Evolutionary conservation across 2,797 vertebrate genomes (phyloP), one percentile per base, ranked within the genome.

Genomic region (Aselliscus stoliczkanus): DNA sequence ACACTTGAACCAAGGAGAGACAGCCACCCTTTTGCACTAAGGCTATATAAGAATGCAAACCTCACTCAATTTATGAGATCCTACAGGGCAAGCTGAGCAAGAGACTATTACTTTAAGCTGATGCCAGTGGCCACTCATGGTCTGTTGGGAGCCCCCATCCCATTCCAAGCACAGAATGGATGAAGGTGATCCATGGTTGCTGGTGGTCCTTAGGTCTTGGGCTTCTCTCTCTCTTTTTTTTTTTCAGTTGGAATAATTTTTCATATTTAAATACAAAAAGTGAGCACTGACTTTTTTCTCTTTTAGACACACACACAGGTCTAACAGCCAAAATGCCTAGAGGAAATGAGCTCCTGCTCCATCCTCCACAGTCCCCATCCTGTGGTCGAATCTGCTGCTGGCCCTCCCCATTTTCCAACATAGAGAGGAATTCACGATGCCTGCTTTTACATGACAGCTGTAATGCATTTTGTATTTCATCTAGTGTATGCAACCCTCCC

Each of bases 251-350:
- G 97, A 98, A 98, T 98, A 92, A 94, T 98, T 98, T 98, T 99
- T 98, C 98, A 98, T 98, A 97, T 92, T 98, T 93, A 89, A 97
- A 98, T 98, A 98, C 97, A 98, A 98, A 98, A 98, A 98, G 97
- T 96, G 64, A 97, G 97, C 0, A 92, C 80, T 97, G 97, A 88
- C 3, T 34, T 95, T 92, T 85, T 96, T 80, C 73, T 95, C 14
- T 96, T 96, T n/a, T n/a, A n/a, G n/a, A 89, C 15, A 97, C 96
- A 96, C 96, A 96, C 79, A 67, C 84, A 97, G 89, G 94, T 92
- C 77, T 97, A 77, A 79, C 1, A 83, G 95, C 96, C 96, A 93
- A 95, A 47, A 9, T 7, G n/a, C 27, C 47, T 56, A 75, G 79
- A 88, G 67, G 64, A 95, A 29, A 47, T 12, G 34, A 92, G 77